Conservation (phyloP, 2,797 vertebrate species). For the Synanceia verrucosa region DNA sequence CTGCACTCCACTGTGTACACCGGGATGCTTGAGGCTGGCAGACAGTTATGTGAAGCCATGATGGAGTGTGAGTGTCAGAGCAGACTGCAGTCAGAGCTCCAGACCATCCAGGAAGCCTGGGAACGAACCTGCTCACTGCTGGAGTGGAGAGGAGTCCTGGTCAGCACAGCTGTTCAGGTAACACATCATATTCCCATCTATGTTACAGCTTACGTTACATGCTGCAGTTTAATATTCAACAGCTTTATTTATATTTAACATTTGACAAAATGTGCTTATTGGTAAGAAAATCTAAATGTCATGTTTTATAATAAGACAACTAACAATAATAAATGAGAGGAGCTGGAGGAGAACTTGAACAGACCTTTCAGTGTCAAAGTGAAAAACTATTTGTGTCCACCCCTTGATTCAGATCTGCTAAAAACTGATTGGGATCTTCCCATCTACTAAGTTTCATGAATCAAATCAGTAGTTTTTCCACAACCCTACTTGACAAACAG, state of each 20-base stretch:
- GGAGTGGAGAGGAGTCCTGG: constrained; percentile 60
- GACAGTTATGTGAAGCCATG: constrained; percentile 66
- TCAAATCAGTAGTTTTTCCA: not conserved
- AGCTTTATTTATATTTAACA: not conserved
- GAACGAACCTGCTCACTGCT: constrained; percentile 69
- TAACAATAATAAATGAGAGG: not conserved
- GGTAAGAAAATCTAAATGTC: not conserved
- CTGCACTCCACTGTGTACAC: constrained; percentile 74
- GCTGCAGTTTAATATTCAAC: not conserved
- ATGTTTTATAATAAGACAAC: not conserved
- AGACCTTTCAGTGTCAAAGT: not conserved
- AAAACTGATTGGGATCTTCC: not conserved
- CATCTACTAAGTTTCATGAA: not conserved
- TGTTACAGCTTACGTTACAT: not conserved
- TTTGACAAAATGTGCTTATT: not conserved
- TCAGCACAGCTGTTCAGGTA: constrained; percentile 83
- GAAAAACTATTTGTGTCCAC: not conserved
- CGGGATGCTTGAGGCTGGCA: constrained; percentile 77
- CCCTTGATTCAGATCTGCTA: not conserved
- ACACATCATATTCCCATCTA: not conserved
- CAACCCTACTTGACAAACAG: not conserved
- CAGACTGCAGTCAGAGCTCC: constrained; percentile 77
- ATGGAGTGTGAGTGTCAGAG: constrained; percentile 50
- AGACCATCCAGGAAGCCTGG: constrained; percentile 83
- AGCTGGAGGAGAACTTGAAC: not conserved